Percentiles rank a stretch among this genome's conserved stretches.
Evolutionary conservation across 35 echinoderm and acorn worm species (phyloP).

Genomic region (Eucidaris tribuloides): DNA sequence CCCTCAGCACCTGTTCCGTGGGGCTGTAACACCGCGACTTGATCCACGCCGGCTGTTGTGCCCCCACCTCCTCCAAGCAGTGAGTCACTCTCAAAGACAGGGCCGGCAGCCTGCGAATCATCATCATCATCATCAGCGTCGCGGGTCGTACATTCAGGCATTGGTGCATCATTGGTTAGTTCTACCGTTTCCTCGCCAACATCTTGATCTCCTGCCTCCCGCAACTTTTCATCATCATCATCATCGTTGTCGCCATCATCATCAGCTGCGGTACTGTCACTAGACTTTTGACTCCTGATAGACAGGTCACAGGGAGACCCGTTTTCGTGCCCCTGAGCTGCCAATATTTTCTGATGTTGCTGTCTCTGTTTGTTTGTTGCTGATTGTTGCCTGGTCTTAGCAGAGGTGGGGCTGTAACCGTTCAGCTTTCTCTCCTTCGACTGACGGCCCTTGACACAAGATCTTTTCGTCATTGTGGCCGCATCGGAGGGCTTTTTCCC

Average conservation of each 20-base stretch:
- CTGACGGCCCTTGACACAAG: conserved; percentile 11
- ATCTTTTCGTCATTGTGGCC: conserved; percentile 11
- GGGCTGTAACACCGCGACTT: neutral
- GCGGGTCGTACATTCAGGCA: neutral
- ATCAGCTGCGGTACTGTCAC: neutral
- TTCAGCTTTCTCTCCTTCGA: conserved; percentile 18
- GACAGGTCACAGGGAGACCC: neutral
- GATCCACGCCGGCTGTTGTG: conserved; percentile 30
- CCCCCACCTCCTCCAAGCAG: conserved; percentile 15
- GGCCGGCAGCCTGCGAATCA: neutral
- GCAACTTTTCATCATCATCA: too few species aligned
- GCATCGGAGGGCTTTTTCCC: conserved; percentile 11
- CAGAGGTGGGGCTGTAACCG: neutral
- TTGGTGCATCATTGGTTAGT: neutral
- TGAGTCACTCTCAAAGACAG: conserved; percentile 14
- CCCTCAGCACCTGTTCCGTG: conserved; percentile 10
- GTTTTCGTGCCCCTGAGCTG: neutral
- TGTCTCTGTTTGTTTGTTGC: neutral
- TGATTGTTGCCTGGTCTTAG: neutral
- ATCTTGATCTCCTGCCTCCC: neutral
- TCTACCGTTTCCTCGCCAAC: neutral
- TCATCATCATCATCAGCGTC: neutral
- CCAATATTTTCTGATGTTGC: neutral
- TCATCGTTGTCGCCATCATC: neutral
- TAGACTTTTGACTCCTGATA: neutral